Percentiles rank a stretch among this genome's conserved stretches.
phyloP scores from a whole-genome alignment of 2,113 vertebrate genomes.

The Cynopterus brachyotis region DNA sequence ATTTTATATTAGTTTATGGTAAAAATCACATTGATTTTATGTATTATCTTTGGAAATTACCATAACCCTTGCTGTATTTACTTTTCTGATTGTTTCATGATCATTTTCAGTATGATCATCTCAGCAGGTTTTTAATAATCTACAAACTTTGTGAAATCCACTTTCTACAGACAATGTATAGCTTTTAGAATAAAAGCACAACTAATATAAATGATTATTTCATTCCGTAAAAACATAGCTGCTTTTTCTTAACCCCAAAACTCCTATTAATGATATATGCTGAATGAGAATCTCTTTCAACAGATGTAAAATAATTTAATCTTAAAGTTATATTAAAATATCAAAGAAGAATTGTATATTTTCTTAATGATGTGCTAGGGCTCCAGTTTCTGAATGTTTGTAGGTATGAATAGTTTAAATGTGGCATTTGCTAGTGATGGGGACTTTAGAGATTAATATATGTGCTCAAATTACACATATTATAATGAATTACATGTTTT shows the following conservation, averaged over 20 bases:
- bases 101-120: neutral
- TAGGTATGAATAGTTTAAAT: conserved; percentile 56
- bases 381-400: conserved; percentile 35
- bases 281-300: conserved; percentile 4
- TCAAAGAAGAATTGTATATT: conserved; percentile 21
- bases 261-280: neutral
- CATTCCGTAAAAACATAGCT: neutral
- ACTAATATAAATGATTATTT: neutral
- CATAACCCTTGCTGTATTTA: neutral
- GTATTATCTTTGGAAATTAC: neutral
- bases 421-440: conserved; percentile 10
- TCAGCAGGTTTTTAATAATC: neutral
- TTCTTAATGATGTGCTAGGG: neutral
- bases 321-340: conserved; percentile 36
- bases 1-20: neutral
- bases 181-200: neutral
- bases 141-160: neutral
- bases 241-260: neutral
- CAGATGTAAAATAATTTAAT: conserved; percentile 28
- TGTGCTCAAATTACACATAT: neutral
- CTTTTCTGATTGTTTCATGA: neutral
- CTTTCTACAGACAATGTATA: neutral
- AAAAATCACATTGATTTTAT: neutral
- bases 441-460: conserved; percentile 31
- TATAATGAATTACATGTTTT: conserved; percentile 11